Conservation (phyloP, 1,140 invertebrate genomes). For the Heliconius hermathena region DNA sequence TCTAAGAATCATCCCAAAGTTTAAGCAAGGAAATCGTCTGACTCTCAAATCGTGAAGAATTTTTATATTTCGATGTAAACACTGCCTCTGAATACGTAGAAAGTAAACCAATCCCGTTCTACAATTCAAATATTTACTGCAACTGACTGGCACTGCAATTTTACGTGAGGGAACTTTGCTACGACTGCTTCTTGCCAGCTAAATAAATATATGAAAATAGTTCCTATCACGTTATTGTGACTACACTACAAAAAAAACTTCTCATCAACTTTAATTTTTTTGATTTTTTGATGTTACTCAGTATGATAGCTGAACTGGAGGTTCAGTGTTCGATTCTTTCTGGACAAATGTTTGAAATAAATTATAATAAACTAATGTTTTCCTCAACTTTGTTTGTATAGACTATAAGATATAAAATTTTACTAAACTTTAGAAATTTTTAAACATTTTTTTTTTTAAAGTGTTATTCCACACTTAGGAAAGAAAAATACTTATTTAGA, state of each 20-base stretch:
- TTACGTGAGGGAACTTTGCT: slow-evolving; percentile 56
- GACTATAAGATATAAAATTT: too few species aligned
- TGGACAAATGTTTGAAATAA: not conserved
- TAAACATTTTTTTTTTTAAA: too few species aligned
- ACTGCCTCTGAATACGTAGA: slow-evolving; percentile 65
- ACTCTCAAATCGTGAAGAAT: slow-evolving; percentile 52
- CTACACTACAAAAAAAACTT: not conserved
- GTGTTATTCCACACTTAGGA: too few species aligned
- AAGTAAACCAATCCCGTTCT: slow-evolving; percentile 76
- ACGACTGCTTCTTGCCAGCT: slow-evolving; percentile 42
- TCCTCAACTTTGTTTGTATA: too few species aligned
- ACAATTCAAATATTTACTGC: slow-evolving; percentile 78
- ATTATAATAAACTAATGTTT: not conserved
- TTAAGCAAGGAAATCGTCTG: slow-evolving; percentile 34
- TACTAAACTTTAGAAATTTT: too few species aligned
- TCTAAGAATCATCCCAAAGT: not conserved
- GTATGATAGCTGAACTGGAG: not conserved
- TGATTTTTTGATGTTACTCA: too few species aligned
- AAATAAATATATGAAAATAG: slow-evolving; percentile 8
- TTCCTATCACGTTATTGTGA: not conserved
- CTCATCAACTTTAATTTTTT: too few species aligned
- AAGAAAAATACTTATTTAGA: too few species aligned
- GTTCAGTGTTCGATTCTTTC: not conserved
- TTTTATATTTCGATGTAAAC: slow-evolving; percentile 75
- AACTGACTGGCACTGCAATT: slow-evolving; percentile 71